Percentiles rank a stretch among this genome's conserved stretches.
Conservation (phyloP, 2,797 vertebrate genomes). For the Taenioides sp. region DNA sequence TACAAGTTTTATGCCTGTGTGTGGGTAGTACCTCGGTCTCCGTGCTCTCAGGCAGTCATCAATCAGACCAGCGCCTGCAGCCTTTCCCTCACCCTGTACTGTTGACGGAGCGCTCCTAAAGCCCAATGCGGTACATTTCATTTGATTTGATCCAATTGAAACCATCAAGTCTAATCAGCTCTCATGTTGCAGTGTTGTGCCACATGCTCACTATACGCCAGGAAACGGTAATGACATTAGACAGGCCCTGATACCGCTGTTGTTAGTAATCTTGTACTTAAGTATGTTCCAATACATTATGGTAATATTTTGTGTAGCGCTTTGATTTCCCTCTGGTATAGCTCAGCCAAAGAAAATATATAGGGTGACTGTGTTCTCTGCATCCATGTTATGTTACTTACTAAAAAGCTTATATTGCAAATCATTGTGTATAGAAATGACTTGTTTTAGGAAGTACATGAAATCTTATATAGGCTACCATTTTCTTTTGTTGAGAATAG, state of each 20-base stretch:
- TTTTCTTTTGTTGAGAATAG: not conserved
- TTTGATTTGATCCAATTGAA: conserved; percentile 69
- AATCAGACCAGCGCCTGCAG: conserved; percentile 52
- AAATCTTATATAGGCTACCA: not conserved
- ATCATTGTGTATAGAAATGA: not conserved
- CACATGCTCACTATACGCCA: conserved; percentile 25
- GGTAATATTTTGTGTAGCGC: conserved; percentile 27
- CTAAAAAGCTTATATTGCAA: not conserved
- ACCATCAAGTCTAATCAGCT: conserved; percentile 60
- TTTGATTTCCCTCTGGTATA: conserved; percentile 36
- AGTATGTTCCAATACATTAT: conserved; percentile 50
- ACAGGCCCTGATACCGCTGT: conserved; percentile 54
- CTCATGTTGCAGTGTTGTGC: conserved; percentile 41
- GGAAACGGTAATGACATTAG: conserved; percentile 50
- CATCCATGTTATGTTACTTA: not conserved
- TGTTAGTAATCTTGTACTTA: conserved; percentile 48
- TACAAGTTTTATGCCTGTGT: conserved; percentile 11
- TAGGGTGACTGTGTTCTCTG: conserved; percentile 12
- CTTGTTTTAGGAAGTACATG: not conserved
- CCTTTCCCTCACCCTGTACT: conserved; percentile 50
- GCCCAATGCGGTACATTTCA: conserved; percentile 46
- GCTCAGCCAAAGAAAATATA: conserved; percentile 16
- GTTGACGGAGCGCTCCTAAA: conserved; percentile 55
- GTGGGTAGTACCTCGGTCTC: conserved; percentile 17
- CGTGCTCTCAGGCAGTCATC: conserved; percentile 34